phyloP scores from a whole-genome alignment of 2,888 invertebrate genomes.

The Parnassius orleans region DNA sequence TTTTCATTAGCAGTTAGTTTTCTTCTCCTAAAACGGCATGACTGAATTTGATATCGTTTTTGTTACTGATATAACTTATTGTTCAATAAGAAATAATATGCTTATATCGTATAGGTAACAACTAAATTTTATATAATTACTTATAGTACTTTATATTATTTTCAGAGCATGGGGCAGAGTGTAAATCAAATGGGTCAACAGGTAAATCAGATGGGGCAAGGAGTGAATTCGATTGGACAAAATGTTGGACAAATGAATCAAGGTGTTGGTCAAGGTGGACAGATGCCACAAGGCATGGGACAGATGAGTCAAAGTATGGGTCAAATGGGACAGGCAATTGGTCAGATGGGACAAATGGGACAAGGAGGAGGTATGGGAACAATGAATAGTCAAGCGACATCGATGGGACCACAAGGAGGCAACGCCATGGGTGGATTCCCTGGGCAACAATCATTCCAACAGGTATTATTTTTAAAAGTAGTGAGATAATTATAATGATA shows the following conservation, averaged over 20 bases:
- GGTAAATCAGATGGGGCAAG: constrained; percentile 73
- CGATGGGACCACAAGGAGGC: constrained; percentile 75
- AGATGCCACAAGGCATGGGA: constrained; percentile 70
- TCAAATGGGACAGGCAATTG: constrained; percentile 74
- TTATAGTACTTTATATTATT: background rate
- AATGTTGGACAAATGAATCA: constrained; percentile 76
- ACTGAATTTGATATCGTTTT: too few relatives aligned
- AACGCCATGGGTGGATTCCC: constrained; percentile 76
- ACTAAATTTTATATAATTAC: background rate
- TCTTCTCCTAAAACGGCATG: too few relatives aligned
- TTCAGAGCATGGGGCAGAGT: constrained; percentile 70
- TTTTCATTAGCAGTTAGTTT: too few relatives aligned
- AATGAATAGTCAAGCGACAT: constrained; percentile 74
- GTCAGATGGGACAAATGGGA: constrained; percentile 79
- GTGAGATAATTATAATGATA: too few relatives aligned
- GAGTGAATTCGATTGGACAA: constrained; percentile 68
- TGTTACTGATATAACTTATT: too few relatives aligned
- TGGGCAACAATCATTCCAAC: constrained; percentile 78
- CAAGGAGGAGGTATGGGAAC: constrained; percentile 71
- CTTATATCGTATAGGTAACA: too few relatives aligned
- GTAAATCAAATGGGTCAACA: constrained; percentile 77
- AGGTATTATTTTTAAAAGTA: constrained; percentile 44
- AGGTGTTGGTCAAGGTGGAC: constrained; percentile 65
- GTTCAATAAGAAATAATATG: too few relatives aligned
- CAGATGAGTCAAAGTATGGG: constrained; percentile 73